These are phyloP conservation scores for Gnathonemus longibarbis DNA, from an alignment of 2,113 vertebrate genomes.

Conservation along the genomic window DNA sequence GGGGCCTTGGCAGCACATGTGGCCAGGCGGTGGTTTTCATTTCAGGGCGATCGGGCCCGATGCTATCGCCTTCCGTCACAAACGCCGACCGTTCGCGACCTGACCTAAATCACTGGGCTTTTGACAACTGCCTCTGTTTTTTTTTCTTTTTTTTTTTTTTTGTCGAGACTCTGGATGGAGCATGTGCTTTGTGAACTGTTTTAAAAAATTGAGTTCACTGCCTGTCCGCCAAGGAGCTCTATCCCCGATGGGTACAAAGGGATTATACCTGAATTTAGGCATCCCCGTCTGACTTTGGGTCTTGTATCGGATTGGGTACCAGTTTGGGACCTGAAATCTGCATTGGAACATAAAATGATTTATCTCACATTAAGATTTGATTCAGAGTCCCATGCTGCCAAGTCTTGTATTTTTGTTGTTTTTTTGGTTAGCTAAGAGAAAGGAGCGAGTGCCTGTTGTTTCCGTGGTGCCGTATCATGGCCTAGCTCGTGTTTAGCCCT, in stretches of 20 bases:
- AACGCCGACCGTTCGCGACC: slow-evolving; percentile 28
- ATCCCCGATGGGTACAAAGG: neutral
- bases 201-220: neutral
- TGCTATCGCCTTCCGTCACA: slow-evolving; percentile 59
- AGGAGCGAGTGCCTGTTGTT: neutral
- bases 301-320: neutral
- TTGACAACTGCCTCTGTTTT: slow-evolving; percentile 30
- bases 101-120: slow-evolving; percentile 44
- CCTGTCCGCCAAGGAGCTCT: neutral
- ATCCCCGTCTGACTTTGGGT: neutral
- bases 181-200: neutral
- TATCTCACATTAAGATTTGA: neutral
- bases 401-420: neutral
- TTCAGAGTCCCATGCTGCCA: neutral
- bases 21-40: slow-evolving; percentile 55
- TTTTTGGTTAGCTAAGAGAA: neutral
- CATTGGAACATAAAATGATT: neutral
- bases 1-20: slow-evolving; percentile 66
- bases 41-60: slow-evolving; percentile 54
- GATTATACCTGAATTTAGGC: neutral
- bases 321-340: neutral
- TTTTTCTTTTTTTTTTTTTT: slow-evolving; percentile 37
- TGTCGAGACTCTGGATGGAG: neutral
- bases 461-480: neutral
- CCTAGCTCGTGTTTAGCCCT: neutral